Evolutionary conservation across 2,888 invertebrate genomes (phyloP).

Genomic region (Dryocosmus kuriphilus): DNA sequence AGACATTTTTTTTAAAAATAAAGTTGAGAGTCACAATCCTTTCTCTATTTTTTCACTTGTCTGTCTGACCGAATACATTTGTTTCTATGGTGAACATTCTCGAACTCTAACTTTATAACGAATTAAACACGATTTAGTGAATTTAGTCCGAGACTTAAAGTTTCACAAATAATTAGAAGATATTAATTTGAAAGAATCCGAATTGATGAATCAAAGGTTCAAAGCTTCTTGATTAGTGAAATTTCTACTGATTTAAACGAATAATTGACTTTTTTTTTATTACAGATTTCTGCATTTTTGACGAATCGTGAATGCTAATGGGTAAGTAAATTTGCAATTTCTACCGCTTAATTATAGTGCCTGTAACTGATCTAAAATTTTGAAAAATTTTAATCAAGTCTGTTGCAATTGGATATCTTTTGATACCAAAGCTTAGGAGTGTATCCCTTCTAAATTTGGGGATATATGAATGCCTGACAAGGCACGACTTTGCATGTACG

Average conservation of each 20-base stretch:
- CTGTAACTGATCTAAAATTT: neutral
- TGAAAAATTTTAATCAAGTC: neutral
- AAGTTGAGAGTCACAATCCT: neutral
- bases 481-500: slow-evolving; percentile 9
- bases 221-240: too few species aligned
- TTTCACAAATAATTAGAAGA: too few species aligned
- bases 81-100: neutral
- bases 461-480: slow-evolving; percentile 2
- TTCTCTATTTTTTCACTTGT: neutral
- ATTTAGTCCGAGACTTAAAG: too few species aligned
- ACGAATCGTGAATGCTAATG: neutral
- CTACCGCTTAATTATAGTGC: too few species aligned
- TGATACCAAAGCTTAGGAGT: neutral
- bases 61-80: neutral
- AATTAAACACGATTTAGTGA: neutral
- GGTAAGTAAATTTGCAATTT: neutral
- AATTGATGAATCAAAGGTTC: too few species aligned
- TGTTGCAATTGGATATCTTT: neutral
- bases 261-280: neutral
- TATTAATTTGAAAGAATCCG: too few species aligned
- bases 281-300: neutral
- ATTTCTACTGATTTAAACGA: too few species aligned
- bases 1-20: too few species aligned
- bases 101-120: neutral
- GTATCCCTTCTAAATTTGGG: slow-evolving; percentile 18